phyloP scores from a whole-genome alignment of 2,797 vertebrate genomes.

The Lutjanus campechanus region DNA sequence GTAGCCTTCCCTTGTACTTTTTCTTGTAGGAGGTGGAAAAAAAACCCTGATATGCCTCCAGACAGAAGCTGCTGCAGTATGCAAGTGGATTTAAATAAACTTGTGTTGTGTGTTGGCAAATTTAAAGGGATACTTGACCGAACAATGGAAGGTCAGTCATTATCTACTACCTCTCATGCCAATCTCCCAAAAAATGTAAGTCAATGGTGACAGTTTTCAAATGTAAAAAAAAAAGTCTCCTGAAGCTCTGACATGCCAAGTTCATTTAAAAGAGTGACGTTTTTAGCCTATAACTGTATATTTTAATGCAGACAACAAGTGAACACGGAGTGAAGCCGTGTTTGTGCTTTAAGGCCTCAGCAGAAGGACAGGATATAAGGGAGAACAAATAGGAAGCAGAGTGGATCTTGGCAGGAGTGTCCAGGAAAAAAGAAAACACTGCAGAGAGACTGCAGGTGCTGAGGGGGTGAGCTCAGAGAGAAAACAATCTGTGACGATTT shows the following conservation, averaged over 20 bases:
- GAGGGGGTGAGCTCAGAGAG: conserved; percentile 26
- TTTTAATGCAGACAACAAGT: no score
- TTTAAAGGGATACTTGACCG: no score
- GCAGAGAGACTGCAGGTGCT: conserved; percentile 64
- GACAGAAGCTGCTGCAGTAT: neutral
- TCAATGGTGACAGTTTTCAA: no score
- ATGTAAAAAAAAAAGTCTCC: no score
- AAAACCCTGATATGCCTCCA: neutral
- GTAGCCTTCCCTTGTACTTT: no score
- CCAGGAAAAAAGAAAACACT: conserved; percentile 39
- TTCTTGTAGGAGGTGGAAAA: neutral
- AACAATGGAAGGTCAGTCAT: no score
- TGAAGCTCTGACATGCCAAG: no score
- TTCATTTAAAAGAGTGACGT: no score
- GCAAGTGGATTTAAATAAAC: neutral
- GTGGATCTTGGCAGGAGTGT: conserved; percentile 51
- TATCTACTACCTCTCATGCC: no score
- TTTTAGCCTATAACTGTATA: no score
- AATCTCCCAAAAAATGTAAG: no score
- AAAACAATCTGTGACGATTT: conserved; percentile 28
- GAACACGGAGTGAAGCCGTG: neutral
- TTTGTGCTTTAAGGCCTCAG: conserved; percentile 23
- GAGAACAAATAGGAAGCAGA: conserved; percentile 48
- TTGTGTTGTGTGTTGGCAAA: neutral
- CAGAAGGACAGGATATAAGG: conserved; percentile 30